These are phyloP conservation scores for Hemaris fuciformis DNA, from an alignment of 2,888 invertebrate species.

Conservation along the genomic window DNA sequence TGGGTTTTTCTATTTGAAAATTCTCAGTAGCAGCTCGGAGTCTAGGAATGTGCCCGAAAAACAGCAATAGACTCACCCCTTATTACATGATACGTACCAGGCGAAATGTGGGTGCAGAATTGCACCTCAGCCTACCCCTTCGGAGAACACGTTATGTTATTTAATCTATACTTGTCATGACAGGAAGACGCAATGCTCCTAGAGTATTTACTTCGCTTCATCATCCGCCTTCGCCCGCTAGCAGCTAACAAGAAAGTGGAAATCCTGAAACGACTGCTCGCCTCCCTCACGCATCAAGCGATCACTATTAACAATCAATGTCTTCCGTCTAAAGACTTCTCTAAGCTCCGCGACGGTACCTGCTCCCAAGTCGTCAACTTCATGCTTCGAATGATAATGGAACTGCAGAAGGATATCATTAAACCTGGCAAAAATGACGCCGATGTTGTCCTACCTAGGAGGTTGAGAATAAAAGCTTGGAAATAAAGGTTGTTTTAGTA, in stretches of 20 bases:
- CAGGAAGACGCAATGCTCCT: conserved; percentile 85
- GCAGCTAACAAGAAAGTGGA: conserved; percentile 81
- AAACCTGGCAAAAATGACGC: conserved; percentile 63
- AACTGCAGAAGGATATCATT: conserved; percentile 73
- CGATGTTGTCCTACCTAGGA: conserved; percentile 64
- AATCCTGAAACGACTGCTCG: conserved; percentile 84
- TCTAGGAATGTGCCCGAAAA: too few species aligned
- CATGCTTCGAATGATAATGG: conserved; percentile 71
- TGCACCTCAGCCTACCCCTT: neutral
- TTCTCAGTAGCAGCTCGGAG: too few species aligned
- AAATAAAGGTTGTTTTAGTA: conserved; percentile 51
- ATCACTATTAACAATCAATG: conserved; percentile 59
- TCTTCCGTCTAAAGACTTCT: conserved; percentile 71
- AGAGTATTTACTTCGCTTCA: conserved; percentile 87
- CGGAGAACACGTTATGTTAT: neutral
- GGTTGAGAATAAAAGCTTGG: conserved; percentile 70
- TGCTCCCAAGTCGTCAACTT: conserved; percentile 76
- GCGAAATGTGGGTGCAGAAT: too few species aligned
- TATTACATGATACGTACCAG: too few species aligned
- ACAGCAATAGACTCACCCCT: too few species aligned
- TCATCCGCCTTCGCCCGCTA: conserved; percentile 84
- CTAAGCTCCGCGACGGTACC: conserved; percentile 81
- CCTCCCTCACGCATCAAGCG: conserved; percentile 85
- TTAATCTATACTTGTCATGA: conserved; percentile 30
- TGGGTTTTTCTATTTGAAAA: too few species aligned